A percentile compares a stretch with the other conserved stretches of the same genome.
Evolutionary conservation across 2,113 vertebrate species (phyloP).

Genomic region (Centropus bengalensis): DNA sequence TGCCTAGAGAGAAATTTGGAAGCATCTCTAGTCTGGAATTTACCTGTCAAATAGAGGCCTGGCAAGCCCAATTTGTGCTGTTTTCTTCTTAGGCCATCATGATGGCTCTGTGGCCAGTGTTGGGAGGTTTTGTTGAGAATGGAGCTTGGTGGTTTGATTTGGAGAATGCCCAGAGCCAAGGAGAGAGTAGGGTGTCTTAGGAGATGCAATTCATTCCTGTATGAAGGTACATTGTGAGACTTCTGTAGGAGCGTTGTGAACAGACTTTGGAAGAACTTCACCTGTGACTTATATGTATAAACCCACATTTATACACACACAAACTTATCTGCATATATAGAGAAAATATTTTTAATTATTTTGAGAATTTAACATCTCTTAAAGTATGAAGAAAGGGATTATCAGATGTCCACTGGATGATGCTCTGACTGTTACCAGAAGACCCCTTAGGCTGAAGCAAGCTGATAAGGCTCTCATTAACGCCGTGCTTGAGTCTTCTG

Average conservation of each 20-base stretch:
- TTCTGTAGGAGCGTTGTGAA: not conserved
- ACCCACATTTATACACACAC: not conserved
- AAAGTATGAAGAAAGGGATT: not conserved
- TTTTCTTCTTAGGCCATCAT: not conserved
- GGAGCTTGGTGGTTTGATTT: not conserved
- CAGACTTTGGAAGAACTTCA: not conserved
- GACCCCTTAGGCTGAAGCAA: not conserved
- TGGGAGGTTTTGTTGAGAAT: not conserved
- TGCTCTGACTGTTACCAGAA: not conserved
- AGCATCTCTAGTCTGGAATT: not conserved
- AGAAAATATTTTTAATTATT: not conserved
- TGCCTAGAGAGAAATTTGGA: not conserved
- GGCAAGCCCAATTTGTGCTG: rapidly evolving
- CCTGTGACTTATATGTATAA: not conserved
- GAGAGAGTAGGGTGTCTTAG: not conserved
- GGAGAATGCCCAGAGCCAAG: not conserved
- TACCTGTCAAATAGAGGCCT: not conserved
- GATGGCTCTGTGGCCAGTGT: not conserved
- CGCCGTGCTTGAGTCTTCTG: not conserved
- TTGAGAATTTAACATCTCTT: not conserved
- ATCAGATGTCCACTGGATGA: not conserved
- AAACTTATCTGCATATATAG: not conserved
- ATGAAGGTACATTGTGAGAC: not conserved
- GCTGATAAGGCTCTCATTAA: not conserved
- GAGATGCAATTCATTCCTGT: not conserved